These are phyloP conservation scores for Plebejus anna DNA, from an alignment of 2,888 invertebrate genomes.

Conservation along the genomic window DNA sequence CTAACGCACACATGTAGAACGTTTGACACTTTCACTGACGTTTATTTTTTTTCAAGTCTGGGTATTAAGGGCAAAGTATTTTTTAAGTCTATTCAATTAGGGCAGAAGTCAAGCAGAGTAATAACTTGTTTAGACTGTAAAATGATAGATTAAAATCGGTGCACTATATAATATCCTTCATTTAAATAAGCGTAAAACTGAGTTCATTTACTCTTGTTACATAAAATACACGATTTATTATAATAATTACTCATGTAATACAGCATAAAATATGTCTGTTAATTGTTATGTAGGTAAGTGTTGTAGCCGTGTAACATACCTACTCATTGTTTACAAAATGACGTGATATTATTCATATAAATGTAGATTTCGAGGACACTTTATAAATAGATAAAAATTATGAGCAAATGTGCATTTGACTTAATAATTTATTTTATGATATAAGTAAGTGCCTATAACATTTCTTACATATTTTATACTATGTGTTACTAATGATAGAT, in stretches of 20 bases:
- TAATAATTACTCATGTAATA: background rate
- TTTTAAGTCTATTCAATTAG: background rate
- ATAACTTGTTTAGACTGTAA: background rate
- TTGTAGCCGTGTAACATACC: background rate
- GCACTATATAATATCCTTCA: background rate
- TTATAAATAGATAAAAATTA: background rate
- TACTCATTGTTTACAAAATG: slow-evolving; percentile 7
- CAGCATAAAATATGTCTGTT: background rate
- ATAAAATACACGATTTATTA: background rate
- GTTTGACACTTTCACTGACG: background rate
- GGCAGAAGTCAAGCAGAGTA: background rate
- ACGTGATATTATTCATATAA: background rate
- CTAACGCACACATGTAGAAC: slow-evolving; percentile 44
- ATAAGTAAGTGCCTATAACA: background rate
- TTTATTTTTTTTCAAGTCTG: slow-evolving; percentile 20
- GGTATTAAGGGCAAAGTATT: background rate
- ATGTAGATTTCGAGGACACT: background rate
- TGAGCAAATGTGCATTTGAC: background rate
- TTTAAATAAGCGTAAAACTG: background rate
- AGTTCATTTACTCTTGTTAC: background rate
- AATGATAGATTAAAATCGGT: background rate
- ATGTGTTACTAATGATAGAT: too few relatives aligned
- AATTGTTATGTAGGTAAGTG: too few relatives aligned
- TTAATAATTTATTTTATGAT: background rate
- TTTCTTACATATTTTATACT: too few relatives aligned